Conservation (phyloP, 2,888 invertebrate species). For the Apotomis betuletana region DNA sequence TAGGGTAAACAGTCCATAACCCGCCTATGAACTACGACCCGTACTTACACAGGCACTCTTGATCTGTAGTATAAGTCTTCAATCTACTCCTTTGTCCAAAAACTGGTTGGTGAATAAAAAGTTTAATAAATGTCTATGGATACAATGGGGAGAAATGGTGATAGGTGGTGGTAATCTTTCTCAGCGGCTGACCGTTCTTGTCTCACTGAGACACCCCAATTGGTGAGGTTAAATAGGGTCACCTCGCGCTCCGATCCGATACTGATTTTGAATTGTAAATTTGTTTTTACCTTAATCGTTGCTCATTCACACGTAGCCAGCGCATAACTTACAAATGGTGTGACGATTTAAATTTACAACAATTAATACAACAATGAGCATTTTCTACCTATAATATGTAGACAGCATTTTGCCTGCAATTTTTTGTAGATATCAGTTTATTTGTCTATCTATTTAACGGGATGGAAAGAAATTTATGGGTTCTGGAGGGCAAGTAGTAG, state of each 20-base stretch:
- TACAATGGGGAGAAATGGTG: conserved; percentile 80
- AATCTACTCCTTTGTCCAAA: conserved; percentile 71
- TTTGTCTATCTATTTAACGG: too few relatives aligned
- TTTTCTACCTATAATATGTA: too few relatives aligned
- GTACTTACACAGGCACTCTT: conserved; percentile 44
- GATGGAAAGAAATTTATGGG: too few relatives aligned
- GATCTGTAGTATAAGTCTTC: conserved; percentile 71
- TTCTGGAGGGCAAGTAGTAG: too few relatives aligned
- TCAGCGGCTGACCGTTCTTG: conserved; percentile 65
- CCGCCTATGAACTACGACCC: conserved; percentile 60
- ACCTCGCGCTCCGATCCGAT: conserved; percentile 58
- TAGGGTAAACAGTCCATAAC: conserved; percentile 47
- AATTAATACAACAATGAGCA: conserved; percentile 3
- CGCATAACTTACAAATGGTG: conserved; percentile 13
- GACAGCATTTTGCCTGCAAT: too few relatives aligned
- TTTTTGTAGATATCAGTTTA: too few relatives aligned
- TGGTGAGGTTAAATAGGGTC: conserved; percentile 74
- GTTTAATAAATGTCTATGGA: conserved; percentile 71
- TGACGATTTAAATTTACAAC: conserved; percentile 24
- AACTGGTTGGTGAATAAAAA: conserved; percentile 74
- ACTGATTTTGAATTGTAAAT: conserved; percentile 71
- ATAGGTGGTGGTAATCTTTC: conserved; percentile 82
- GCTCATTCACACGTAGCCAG: conserved; percentile 39
- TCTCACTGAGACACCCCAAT: conserved; percentile 68
- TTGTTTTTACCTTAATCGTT: conserved; percentile 44